Base-by-base conservation (phyloP, 2,797 vertebrate genomes). In the Enteromius mattozi region DNA sequence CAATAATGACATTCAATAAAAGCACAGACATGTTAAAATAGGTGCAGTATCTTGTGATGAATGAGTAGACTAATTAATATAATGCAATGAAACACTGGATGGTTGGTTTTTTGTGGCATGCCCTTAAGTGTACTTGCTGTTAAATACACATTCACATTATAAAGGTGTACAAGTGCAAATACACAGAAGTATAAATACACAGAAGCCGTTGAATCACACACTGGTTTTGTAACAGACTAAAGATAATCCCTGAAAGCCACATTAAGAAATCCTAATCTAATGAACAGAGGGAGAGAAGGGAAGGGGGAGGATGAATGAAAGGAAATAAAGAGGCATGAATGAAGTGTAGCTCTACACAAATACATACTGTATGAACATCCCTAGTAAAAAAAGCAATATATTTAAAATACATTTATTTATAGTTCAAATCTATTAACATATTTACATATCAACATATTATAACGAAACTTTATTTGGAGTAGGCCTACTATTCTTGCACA, bases 161-260 rank as follows among this genome's bases (percentile, higher is more conserved):
- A 51, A 42, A 66, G 13, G 56, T 30, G 13, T 14, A 66, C 59
- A 76, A 63, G 21, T 7, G 27, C 42, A 76, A 72, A 66, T 65
- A 65, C 70, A 82, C 37, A 74, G 35, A 72, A 24, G 59, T 47
- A 82, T 45, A 61, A 27, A 75, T 17, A 76, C 70, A 75, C 71
- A 65, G 13, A 24, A 51, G 42, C 30, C 54, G 6, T 49, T 54
- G 49, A 75, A 54, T 76, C 30, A 51, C 30, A 61, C 65, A 56
- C 45, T 75, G 61, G 83, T 80, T 75, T 85, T 85, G 59, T 80
- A 85, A 85, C 78, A 76, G 84, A 68, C 78, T 81, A 68, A 68
- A 75, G 78, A 75, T 81, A 81, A 85, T 85, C 78, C 69, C 69
- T 66, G 17, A 74, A 80, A 75, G 70, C 78, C 78, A 63, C 72